phyloP scores from a whole-genome alignment of 2,797 vertebrate genomes.

The Pelobates cultripes region DNA sequence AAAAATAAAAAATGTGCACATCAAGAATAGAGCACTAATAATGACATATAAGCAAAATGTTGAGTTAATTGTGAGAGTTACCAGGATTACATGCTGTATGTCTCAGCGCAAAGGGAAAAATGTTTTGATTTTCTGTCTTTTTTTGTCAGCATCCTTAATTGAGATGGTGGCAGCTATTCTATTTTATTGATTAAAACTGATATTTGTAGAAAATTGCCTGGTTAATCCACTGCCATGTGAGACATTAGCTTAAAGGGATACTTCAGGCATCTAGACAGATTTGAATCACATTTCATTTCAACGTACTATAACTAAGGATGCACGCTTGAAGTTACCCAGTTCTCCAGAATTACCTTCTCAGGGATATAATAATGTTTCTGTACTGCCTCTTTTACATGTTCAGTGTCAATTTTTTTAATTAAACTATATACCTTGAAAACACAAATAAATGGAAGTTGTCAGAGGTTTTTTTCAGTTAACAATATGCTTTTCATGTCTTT shows the following conservation, averaged over 20 bases:
- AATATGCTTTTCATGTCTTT: no score
- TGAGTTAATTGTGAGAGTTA: not conserved
- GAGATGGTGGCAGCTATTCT: not conserved
- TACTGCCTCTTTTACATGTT: no score
- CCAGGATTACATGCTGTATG: not conserved
- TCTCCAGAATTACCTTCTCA: no score
- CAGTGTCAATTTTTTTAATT: no score
- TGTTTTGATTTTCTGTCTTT: not conserved
- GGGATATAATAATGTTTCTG: no score
- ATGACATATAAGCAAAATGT: not conserved
- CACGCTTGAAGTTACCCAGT: no score
- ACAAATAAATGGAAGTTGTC: no score
- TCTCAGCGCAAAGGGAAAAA: not conserved
- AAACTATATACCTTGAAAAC: no score
- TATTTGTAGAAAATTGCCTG: not conserved
- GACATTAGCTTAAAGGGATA: not conserved
- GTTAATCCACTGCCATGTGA: not conserved
- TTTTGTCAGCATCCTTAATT: not conserved
- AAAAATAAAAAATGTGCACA: not conserved
- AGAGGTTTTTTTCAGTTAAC: no score
- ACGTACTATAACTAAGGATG: no score
- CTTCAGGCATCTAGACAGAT: no score
- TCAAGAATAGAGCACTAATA: not conserved
- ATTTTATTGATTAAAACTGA: not conserved
- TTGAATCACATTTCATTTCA: no score